Conservation (phyloP, 1,140 invertebrate genomes). For the Leucophenga varia region DNA sequence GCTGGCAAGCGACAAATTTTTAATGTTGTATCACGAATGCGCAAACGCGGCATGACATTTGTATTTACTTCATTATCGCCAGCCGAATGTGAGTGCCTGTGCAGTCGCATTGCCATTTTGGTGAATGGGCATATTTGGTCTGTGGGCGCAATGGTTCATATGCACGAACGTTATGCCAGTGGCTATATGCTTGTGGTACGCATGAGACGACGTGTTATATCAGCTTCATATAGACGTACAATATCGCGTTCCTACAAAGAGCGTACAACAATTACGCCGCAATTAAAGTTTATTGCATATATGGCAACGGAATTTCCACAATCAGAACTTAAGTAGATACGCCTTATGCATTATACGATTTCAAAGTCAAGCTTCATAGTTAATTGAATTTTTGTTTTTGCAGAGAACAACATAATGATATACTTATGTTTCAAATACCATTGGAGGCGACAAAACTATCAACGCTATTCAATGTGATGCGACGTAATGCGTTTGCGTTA, state of each 20-base stretch:
- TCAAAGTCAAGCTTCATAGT: background rate
- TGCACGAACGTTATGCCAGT: slow-evolving; percentile 62
- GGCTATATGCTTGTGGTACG: slow-evolving; percentile 45
- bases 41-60: slow-evolving; percentile 58
- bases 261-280: slow-evolving; percentile 32
- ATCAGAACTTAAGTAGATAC: slow-evolving; percentile 21
- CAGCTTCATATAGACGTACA: slow-evolving; percentile 14
- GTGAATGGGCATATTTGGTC: slow-evolving; percentile 74
- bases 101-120: slow-evolving; percentile 78
- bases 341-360: background rate
- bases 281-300: slow-evolving; percentile 27
- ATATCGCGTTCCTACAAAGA: slow-evolving; percentile 32
- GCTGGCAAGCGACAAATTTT: slow-evolving; percentile 75
- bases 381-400: background rate
- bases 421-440: slow-evolving; percentile 24
- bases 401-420: slow-evolving; percentile 12
- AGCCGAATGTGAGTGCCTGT: slow-evolving; percentile 82
- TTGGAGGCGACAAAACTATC: slow-evolving; percentile 17
- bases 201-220: slow-evolving; percentile 29
- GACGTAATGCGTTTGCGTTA: slow-evolving; percentile 32
- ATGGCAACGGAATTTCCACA: slow-evolving; percentile 31
- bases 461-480: slow-evolving; percentile 23
- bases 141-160: slow-evolving; percentile 65
- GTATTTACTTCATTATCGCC: slow-evolving; percentile 74
- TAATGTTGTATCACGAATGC: slow-evolving; percentile 60